These are phyloP conservation scores for Lutjanus campechanus DNA, from an alignment of 2,797 vertebrate species.

Conservation along the genomic window DNA sequence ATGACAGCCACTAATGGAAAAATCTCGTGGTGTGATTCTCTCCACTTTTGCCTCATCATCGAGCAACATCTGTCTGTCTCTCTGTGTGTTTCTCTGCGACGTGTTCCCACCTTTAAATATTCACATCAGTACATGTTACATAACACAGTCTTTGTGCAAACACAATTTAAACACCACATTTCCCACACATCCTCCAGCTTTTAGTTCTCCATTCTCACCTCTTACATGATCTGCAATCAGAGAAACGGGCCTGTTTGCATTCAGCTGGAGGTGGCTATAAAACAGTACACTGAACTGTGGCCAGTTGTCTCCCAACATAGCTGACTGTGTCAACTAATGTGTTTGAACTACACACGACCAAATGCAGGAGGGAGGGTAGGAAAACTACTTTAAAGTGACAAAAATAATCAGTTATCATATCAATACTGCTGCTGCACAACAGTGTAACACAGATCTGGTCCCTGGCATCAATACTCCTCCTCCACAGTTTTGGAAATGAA, in stretches of 20 bases:
- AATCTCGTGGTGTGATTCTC: conserved; percentile 32
- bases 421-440: neutral
- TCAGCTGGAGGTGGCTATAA: neutral
- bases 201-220: neutral
- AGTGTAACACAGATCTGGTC: neutral
- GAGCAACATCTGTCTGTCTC: neutral
- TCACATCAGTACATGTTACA: neutral
- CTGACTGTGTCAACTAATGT: neutral
- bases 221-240: neutral
- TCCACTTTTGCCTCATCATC: neutral
- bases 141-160: neutral
- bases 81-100: neutral
- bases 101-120: neutral
- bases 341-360: neutral
- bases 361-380: neutral
- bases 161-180: neutral
- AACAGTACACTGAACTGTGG: neutral
- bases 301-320: neutral
- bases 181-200: neutral
- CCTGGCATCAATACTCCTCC: neutral
- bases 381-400: neutral
- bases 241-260: neutral
- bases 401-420: neutral
- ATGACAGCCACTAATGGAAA: conserved; percentile 48
- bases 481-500: neutral